phyloP scores from a whole-genome alignment of 2,888 invertebrate genomes.

The Geotrupes spiniger region DNA sequence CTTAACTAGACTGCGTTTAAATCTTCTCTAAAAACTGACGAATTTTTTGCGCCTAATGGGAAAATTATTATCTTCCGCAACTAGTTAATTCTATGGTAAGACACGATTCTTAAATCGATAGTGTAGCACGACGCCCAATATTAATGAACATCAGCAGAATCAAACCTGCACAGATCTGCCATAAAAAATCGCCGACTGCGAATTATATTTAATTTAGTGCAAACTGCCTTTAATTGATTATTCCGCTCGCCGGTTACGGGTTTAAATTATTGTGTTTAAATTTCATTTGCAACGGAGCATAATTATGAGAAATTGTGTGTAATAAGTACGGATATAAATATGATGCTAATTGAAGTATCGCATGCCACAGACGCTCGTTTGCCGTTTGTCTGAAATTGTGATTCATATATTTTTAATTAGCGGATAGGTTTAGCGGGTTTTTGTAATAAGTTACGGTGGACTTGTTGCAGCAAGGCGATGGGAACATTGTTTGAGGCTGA shows the following conservation, averaged over 20 bases:
- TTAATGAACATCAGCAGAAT: too few relatives aligned
- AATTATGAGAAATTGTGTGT: slow-evolving; percentile 19
- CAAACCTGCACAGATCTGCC: too few relatives aligned
- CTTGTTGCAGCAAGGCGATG: slow-evolving; percentile 23
- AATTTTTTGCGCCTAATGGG: too few relatives aligned
- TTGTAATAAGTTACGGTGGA: slow-evolving; percentile 25
- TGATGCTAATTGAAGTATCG: slow-evolving; percentile 16
- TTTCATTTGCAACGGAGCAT: slow-evolving; percentile 20
- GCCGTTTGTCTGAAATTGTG: slow-evolving; percentile 23
- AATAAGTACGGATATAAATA: slow-evolving; percentile 19
- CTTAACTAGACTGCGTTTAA: too few relatives aligned
- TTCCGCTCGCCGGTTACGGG: too few relatives aligned
- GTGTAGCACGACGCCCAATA: too few relatives aligned
- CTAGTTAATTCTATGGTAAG: too few relatives aligned
- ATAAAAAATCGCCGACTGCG: too few relatives aligned
- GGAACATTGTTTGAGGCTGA: slow-evolving; percentile 22
- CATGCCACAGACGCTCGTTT: slow-evolving; percentile 18
- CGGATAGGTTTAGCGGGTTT: slow-evolving; percentile 24
- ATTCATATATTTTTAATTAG: slow-evolving; percentile 25
- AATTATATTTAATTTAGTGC: slow-evolving; percentile 2
- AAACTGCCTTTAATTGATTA: too few relatives aligned
- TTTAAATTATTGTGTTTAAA: slow-evolving; percentile 20
- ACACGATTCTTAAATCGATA: too few relatives aligned
- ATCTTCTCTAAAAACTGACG: too few relatives aligned
- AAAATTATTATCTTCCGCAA: too few relatives aligned